Conservation (phyloP, 2,113 vertebrate genomes). For the Sus scrofa region T2T-Sscrofa CM000827.6:84526501-84527000, state of each 20-base stretch:
- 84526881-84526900: background rate
- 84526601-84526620: background rate
- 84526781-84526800: background rate
- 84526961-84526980: conserved; percentile 64
- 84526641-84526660: background rate
- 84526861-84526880: fast-evolving
- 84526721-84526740: fast-evolving
- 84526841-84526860: background rate
- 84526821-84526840: background rate
- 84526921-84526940: background rate
- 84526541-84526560: background rate
- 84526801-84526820: background rate
- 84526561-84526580: background rate
- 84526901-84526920: background rate
- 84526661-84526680: background rate
- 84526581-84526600: background rate
- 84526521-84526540: background rate
- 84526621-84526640: background rate
- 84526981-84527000: conserved; percentile 59
- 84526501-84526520: background rate
- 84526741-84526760: fast-evolving
- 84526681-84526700: background rate
- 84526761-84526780: background rate
- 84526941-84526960: conserved; percentile 31
- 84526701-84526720: background rate